phyloP scores from a whole-genome alignment of 2,888 invertebrate genomes.

The Macropis europaea region DNA sequence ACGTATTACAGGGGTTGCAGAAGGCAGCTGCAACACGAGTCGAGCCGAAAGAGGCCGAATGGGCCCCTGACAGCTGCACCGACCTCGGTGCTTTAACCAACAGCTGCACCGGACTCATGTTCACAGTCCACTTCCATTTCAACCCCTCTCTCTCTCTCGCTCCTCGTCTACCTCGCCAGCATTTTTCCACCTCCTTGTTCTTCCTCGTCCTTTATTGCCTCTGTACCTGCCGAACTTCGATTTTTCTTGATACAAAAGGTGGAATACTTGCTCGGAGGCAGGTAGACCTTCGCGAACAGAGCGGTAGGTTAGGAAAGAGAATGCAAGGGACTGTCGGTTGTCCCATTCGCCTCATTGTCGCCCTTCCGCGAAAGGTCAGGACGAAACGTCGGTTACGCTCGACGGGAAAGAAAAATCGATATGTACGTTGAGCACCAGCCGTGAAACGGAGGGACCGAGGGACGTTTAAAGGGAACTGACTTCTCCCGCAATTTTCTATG shows the following conservation, averaged over 20 bases:
- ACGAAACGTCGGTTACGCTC: slow-evolving; percentile 13
- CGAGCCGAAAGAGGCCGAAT: slow-evolving; percentile 58
- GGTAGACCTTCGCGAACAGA: slow-evolving; percentile 33
- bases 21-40: slow-evolving; percentile 74
- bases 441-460: slow-evolving; percentile 19
- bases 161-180: slow-evolving; percentile 8
- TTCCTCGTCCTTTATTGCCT: slow-evolving; percentile 30
- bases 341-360: slow-evolving; percentile 13
- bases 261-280: slow-evolving; percentile 3
- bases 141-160: slow-evolving; percentile 10
- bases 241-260: not conserved
- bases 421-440: slow-evolving; percentile 64
- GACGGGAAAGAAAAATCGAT: slow-evolving; percentile 63
- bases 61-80: slow-evolving; percentile 72
- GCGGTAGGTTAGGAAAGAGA: slow-evolving; percentile 2
- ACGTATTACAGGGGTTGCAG: slow-evolving; percentile 65
- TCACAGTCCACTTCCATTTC: slow-evolving; percentile 57
- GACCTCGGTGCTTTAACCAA: slow-evolving; percentile 77
- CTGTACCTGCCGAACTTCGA: slow-evolving; percentile 26
- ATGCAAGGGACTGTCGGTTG: not conserved
- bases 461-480: slow-evolving; percentile 34
- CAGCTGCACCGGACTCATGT: slow-evolving; percentile 72
- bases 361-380: slow-evolving; percentile 47
- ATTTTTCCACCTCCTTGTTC: slow-evolving; percentile 44
- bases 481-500: not conserved